Evolutionary conservation across 2,888 invertebrate species (phyloP).

Genomic region (Diarsia dahlii): DNA sequence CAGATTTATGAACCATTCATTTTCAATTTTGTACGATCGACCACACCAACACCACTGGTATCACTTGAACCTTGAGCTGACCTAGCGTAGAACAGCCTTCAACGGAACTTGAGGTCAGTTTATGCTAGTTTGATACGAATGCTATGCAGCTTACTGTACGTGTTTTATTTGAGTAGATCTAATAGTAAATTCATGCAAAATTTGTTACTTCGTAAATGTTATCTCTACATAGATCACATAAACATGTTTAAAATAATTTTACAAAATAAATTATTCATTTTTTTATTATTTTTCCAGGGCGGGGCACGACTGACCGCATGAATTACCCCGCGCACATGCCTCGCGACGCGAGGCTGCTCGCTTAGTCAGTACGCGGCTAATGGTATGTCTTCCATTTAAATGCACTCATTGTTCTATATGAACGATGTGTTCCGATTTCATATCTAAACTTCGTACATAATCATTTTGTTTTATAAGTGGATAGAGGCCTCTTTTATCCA

Average conservation of each 20-base stretch:
- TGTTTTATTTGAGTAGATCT: neutral
- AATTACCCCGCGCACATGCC: no score
- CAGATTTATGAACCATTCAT: neutral
- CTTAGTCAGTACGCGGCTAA: no score
- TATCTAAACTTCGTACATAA: neutral
- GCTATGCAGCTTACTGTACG: neutral
- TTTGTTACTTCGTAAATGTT: neutral
- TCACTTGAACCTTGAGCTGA: neutral
- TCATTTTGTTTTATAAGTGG: neutral
- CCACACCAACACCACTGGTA: neutral
- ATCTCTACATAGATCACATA: neutral
- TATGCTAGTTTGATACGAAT: neutral
- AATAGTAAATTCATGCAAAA: neutral
- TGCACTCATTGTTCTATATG: neutral
- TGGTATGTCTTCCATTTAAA: neutral
- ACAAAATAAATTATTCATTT: neutral
- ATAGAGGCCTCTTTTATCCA: neutral
- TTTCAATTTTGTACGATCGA: neutral
- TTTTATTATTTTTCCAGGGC: no score
- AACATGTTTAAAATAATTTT: neutral
- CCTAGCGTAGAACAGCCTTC: neutral
- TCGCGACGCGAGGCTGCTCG: no score
- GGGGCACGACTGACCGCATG: no score
- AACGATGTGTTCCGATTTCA: neutral
- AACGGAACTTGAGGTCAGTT: neutral